Percentiles rank a stretch among this genome's conserved stretches.
phyloP scores from a whole-genome alignment of 2,113 vertebrate species.

The Mastomys natalensis region DNA sequence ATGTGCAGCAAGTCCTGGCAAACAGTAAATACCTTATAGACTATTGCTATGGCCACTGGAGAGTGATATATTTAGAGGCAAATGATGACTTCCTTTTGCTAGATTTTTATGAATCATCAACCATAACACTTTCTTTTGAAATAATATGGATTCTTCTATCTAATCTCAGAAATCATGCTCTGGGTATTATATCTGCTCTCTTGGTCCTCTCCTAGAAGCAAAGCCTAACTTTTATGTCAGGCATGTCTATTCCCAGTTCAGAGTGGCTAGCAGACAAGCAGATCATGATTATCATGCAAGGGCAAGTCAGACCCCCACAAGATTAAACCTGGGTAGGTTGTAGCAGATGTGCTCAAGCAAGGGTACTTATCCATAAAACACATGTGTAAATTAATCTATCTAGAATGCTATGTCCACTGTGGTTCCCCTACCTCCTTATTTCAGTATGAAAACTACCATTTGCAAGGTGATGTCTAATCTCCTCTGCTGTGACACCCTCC shows the following conservation, averaged over 20 bases:
- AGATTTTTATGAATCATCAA: conserved; percentile 15
- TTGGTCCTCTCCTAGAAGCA: background rate
- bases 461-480: background rate
- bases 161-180: background rate
- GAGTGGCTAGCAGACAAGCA: background rate
- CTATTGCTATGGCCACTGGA: background rate
- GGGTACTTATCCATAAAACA: background rate
- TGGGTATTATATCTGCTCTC: background rate
- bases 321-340: background rate
- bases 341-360: background rate
- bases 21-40: background rate
- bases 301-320: background rate
- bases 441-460: background rate
- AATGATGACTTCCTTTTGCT: background rate
- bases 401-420: background rate
- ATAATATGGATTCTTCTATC: background rate
- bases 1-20: background rate
- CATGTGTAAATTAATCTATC: background rate
- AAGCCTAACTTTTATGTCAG: background rate
- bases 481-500: background rate
- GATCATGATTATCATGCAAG: background rate
- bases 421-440: background rate
- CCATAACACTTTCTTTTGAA: background rate
- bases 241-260: background rate
- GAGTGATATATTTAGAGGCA: background rate